Conservation (phyloP, 2,888 invertebrate genomes). For the Drosophila imparisetae region DNA sequence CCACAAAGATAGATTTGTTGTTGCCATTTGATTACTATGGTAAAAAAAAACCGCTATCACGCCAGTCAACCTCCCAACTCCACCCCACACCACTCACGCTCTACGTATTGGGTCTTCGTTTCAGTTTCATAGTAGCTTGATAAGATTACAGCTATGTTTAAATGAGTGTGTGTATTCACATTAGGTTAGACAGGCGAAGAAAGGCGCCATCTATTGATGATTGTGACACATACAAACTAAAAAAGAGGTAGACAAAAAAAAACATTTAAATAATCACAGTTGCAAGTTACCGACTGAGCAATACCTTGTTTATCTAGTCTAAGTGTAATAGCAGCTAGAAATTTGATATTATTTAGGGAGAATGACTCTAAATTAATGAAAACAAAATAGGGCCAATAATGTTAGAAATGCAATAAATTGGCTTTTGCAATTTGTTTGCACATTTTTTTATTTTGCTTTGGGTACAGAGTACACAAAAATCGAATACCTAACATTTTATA, state of each 20-base stretch:
- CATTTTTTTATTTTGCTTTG: background rate
- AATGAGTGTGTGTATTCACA: constrained; percentile 1
- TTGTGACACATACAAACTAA: constrained; percentile 34
- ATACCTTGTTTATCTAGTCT: background rate
- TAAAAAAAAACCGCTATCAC: constrained; percentile 50
- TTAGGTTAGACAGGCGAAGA: constrained; percentile 26
- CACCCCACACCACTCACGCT: constrained; percentile 1
- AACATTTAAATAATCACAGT: background rate
- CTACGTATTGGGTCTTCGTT: constrained; percentile 22
- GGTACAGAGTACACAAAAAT: background rate
- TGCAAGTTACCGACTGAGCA: background rate
- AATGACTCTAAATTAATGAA: background rate
- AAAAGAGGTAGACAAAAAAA: background rate
- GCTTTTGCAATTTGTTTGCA: background rate
- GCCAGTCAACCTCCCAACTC: background rate
- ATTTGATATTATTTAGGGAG: background rate
- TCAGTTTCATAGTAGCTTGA: constrained; percentile 44
- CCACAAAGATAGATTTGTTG: constrained; percentile 56
- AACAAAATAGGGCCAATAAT: background rate
- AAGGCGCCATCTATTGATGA: constrained; percentile 28
- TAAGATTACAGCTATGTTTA: constrained; percentile 56
- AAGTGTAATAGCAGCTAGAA: background rate
- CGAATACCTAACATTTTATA: constrained; percentile 2
- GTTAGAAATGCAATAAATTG: background rate
- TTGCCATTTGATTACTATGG: constrained; percentile 64